Conservation (phyloP, 2,888 invertebrate species). For the Drosophila putrida region DNA sequence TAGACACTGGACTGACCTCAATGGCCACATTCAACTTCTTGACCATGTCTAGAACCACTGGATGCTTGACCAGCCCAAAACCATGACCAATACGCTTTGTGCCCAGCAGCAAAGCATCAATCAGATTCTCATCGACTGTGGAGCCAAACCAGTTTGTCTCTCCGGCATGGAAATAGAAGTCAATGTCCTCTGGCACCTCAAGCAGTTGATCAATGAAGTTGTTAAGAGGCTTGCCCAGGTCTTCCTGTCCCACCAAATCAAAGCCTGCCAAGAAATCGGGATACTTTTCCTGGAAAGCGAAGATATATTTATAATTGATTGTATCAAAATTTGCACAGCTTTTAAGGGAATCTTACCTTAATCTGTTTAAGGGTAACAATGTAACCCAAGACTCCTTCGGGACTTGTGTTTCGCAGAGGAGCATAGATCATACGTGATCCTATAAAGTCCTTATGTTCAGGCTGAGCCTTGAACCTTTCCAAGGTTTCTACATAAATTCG, state of each 20-base stretch:
- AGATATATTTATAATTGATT: rapidly evolving
- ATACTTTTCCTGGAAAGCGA: slow-evolving; percentile 86
- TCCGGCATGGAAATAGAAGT: slow-evolving; percentile 93
- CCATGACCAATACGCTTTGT: slow-evolving; percentile 92
- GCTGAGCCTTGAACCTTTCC: slow-evolving; percentile 86
- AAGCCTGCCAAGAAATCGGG: slow-evolving; percentile 91
- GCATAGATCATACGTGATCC: slow-evolving; percentile 91
- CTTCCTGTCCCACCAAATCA: slow-evolving; percentile 93
- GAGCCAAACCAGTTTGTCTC: slow-evolving; percentile 92
- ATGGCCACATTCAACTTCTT: slow-evolving; percentile 88
- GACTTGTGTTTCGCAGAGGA: slow-evolving; percentile 86
- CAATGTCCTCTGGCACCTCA: slow-evolving; percentile 86
- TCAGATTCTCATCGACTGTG: slow-evolving; percentile 89
- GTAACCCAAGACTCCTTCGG: slow-evolving; percentile 85
- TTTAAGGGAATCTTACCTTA: slow-evolving; percentile 63
- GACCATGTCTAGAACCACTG: slow-evolving; percentile 87
- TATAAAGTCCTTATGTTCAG: slow-evolving; percentile 87
- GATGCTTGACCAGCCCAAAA: slow-evolving; percentile 91
- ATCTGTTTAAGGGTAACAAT: slow-evolving; percentile 81
- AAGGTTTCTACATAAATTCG: slow-evolving; percentile 87
- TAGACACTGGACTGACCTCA: slow-evolving; percentile 93
- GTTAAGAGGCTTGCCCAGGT: slow-evolving; percentile 88
- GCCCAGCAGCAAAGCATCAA: slow-evolving; percentile 91
- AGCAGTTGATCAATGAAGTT: slow-evolving; percentile 88
- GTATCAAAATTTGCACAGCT: rapidly evolving